Evolutionary conservation across 2,888 invertebrate genomes (phyloP).

Genomic region (Drosophila stalkeri): DNA sequence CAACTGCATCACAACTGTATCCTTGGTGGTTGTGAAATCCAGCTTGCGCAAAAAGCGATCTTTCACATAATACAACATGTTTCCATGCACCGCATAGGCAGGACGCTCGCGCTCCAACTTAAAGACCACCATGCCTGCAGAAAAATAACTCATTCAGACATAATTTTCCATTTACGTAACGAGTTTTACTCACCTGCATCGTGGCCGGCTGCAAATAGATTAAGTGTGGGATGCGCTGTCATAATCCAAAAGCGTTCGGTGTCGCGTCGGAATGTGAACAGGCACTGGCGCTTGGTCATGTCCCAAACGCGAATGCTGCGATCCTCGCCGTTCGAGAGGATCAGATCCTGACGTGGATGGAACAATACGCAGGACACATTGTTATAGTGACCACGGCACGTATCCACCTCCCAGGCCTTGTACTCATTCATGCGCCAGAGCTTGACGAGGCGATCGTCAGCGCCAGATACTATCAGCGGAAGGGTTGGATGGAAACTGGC

Average conservation of each 20-base stretch:
- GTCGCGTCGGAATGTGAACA: constrained; percentile 97
- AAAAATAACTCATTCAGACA: not conserved
- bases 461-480: constrained; percentile 98
- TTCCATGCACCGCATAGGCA: constrained; percentile 96
- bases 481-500: constrained; percentile 97
- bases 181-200: constrained; percentile 93
- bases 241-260: constrained; percentile 99
- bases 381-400: constrained; percentile 99
- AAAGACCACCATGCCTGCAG: constrained; percentile 85
- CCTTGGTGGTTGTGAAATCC: constrained; percentile 97
- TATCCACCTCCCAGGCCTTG: constrained; percentile 99
- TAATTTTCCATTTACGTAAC: not conserved
- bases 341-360: constrained; percentile 98
- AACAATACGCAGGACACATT: constrained; percentile 99
- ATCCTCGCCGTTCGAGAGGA: constrained; percentile 98
- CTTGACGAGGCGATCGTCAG: constrained; percentile 99
- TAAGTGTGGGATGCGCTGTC: constrained; percentile 96
- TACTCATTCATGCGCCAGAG: constrained; percentile 99
- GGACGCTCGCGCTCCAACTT: constrained; percentile 97
- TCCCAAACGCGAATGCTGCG: constrained; percentile 99
- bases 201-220: constrained; percentile 99
- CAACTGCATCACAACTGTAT: constrained; percentile 96
- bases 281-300: constrained; percentile 96
- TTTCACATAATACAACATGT: constrained; percentile 97
- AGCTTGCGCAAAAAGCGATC: constrained; percentile 95